phyloP scores from a whole-genome alignment of 2,888 invertebrate genomes.

The Brenthis daphne region DNA sequence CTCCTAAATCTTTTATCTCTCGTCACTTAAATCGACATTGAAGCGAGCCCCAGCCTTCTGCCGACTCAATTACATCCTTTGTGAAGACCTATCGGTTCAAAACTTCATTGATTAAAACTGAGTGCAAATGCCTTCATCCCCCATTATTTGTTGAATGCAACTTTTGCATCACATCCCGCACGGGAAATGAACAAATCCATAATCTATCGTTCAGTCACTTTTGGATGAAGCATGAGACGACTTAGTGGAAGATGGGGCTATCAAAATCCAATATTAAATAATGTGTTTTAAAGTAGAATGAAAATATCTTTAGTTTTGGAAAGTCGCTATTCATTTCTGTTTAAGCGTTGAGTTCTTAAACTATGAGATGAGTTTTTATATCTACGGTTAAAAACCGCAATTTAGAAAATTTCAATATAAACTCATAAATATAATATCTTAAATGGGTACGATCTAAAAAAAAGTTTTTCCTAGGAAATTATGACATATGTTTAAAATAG shows the following conservation, averaged over 20 bases:
- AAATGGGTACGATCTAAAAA: no score
- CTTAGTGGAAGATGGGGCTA: background rate
- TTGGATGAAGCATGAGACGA: background rate
- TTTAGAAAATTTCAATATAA: no score
- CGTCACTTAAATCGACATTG: slow-evolving; percentile 49
- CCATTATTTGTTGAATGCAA: slow-evolving; percentile 58
- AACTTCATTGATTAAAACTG: slow-evolving; percentile 77
- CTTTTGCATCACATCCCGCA: slow-evolving; percentile 53
- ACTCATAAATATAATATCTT: no score
- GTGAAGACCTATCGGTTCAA: slow-evolving; percentile 65
- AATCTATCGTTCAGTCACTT: slow-evolving; percentile 14
- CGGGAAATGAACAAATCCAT: slow-evolving; percentile 30
- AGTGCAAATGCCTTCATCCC: slow-evolving; percentile 65
- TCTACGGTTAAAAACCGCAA: no score
- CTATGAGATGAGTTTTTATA: no score
- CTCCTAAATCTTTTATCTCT: slow-evolving; percentile 6
- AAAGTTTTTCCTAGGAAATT: no score
- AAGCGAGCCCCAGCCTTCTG: slow-evolving; percentile 53
- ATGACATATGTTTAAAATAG: no score
- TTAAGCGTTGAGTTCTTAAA: no score
- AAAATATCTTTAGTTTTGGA: no score
- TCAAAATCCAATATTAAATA: background rate
- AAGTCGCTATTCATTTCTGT: no score
- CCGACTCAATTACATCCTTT: slow-evolving; percentile 75
- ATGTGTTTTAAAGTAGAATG: no score